Base-by-base conservation (phyloP, 2,888 invertebrate species). In the Drosophila merina region DNA sequence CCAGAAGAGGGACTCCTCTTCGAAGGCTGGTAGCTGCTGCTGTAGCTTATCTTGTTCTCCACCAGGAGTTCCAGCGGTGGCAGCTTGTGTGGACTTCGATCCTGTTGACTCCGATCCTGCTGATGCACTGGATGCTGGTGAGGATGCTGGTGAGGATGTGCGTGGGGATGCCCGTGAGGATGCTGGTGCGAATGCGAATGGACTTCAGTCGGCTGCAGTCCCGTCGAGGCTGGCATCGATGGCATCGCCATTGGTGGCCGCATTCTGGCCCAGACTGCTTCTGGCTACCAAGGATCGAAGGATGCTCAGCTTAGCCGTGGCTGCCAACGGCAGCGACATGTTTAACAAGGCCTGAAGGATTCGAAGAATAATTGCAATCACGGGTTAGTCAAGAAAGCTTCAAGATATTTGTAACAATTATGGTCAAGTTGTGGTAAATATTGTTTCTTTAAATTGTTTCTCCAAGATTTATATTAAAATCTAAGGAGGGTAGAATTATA, bases 21-120 rank as follows among this genome's bases (percentile, higher is more conserved):
- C 10, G 74, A 68, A 2, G 80, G 75, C 55, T 86, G 62, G 14
- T 44, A 56, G 50, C 38, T 36, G 60, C 79, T 86, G 57, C 79
- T 87, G 54, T 89, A 90, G 72, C 88, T 89, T 5, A 89, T 77
- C 72, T 89, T 82, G 58, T 88, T 88, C 72, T 89, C 89, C 8
- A 90, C 89, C 12, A 89, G 72, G 49, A 90, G 64, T 60, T 89
- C 89, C 57, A 83, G 66, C 10, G 86, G 87, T 56, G 89, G 88
- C 71, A 90, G 74, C 25, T 72, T 69, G 25, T 28, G 28, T 28
- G 14, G 31, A 20, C 40, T 62, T 26, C 60, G 47, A 9, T 62
- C 60, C 26, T 42, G 38, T n/a, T 54, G 55, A 50, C 30, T 60
- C 3, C 74, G 72, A 31, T 44, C 63, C 50, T 63, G 63, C 49